Evolutionary conservation across 2,888 invertebrate genomes (phyloP), one percentile per base, ranked within the genome.

Genomic region (Helicoverpa assulta): DNA sequence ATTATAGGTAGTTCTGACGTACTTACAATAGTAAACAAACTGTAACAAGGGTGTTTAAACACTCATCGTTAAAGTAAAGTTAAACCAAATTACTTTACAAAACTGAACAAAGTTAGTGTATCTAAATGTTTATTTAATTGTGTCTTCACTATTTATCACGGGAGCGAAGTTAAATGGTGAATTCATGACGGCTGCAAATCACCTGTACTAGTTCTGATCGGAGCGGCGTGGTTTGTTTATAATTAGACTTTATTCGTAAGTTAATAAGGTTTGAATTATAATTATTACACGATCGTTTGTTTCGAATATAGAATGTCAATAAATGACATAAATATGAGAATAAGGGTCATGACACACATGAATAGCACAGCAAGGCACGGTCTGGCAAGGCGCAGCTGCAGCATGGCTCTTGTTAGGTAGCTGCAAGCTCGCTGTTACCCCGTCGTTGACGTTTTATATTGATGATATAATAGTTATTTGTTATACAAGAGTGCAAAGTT

Each of bases 71-170:
- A 65, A n/a, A n/a, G n/a, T n/a, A n/a, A n/a, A 73, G 55, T 73
- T 59, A 26, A 64, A 77, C 65, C 68, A 68, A 56, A 77, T 67
- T 71, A 59, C 61, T 77, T 65, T 0, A 14, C 57, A 8, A 67
- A 77, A 77, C 73, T 77, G 37, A 73, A 77, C 67, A 56, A 63
- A 70, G 65, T 62, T 64, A 67, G 51, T 67, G 16, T 72, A 56
- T 69, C 53, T 67, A 74, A 77, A 78, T 77, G 58, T 78, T 50
- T 67, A 78, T 78, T 78, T 74, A 74, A 78, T 78, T 55, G 67
- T 67, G 56, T 78, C 66, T 71, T 59, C 64, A 62, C 55, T 70
- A 68, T 71, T 75, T 78, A 69, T 78, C 66, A 59, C 40, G 19
- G 60, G 29, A 55, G 40, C 50, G 26, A 64, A 71, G 59, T 75